Percentiles rank a stretch among this genome's conserved stretches.
phyloP scores from a whole-genome alignment of 1,140 invertebrate genomes.

The Nasonia longicornis region DNA sequence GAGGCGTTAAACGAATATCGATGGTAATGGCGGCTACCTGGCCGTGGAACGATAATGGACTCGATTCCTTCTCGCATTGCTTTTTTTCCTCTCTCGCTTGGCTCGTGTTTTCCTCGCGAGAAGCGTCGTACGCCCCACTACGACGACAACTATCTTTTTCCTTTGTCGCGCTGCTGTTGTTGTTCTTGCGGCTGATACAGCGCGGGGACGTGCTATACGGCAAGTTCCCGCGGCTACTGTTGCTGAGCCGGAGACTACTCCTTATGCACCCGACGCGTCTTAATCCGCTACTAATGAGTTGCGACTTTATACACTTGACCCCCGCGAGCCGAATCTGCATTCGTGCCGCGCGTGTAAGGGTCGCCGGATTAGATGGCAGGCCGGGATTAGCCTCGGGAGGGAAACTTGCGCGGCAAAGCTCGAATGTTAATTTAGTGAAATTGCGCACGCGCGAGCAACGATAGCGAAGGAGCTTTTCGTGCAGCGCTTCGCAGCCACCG shows the following conservation, averaged over 20 bases:
- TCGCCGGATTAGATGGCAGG: constrained; percentile 18
- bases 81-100: background rate
- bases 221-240: constrained; percentile 47
- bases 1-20: constrained; percentile 60
- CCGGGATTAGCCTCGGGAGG: constrained; percentile 13
- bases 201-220: constrained; percentile 40
- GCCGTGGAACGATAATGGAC: constrained; percentile 57
- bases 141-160: background rate
- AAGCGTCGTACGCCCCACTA: background rate
- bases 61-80: constrained; percentile 45
- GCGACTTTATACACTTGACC: constrained; percentile 46
- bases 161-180: constrained; percentile 17
- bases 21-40: constrained; percentile 55
- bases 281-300: constrained; percentile 57
- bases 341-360: background rate
- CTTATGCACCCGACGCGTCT: constrained; percentile 53
- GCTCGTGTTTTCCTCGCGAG: background rate
- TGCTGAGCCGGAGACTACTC: constrained; percentile 43
- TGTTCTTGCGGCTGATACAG: constrained; percentile 48
- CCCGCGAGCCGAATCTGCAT: constrained; percentile 44
- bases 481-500: background rate
- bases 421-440: constrained; percentile 28
- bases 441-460: background rate
- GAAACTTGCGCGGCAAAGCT: constrained; percentile 11
- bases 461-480: background rate